phyloP scores from a whole-genome alignment of 2,888 invertebrate genomes.

The Netelia virgata region DNA sequence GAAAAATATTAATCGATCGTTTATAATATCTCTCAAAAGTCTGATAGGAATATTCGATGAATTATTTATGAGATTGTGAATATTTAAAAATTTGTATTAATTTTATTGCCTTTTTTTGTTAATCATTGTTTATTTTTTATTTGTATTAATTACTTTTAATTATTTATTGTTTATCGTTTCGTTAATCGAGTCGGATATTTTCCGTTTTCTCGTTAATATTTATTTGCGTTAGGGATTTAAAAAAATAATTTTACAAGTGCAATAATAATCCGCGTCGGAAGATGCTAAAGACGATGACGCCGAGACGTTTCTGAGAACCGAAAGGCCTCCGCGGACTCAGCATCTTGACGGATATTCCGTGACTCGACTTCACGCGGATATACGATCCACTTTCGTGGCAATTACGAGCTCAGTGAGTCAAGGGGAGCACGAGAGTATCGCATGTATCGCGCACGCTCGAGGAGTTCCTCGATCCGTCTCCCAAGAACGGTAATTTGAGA shows the following conservation, averaged over 20 bases:
- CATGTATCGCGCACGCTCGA: conserved; percentile 47
- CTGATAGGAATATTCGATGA: neutral
- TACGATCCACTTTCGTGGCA: conserved; percentile 66
- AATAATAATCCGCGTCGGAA: conserved; percentile 7
- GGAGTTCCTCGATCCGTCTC: neutral
- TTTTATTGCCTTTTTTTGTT: neutral
- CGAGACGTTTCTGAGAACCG: conserved; percentile 26
- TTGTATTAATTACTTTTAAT: too few relatives aligned
- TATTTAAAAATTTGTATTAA: neutral
- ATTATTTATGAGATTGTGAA: too few relatives aligned
- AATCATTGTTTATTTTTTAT: neutral
- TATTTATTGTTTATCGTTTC: too few relatives aligned
- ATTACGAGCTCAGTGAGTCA: conserved; percentile 59
- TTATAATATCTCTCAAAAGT: too few relatives aligned
- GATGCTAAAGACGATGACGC: conserved; percentile 33
- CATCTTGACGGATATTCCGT: conserved; percentile 56
- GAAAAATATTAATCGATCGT: neutral
- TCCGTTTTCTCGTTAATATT: neutral
- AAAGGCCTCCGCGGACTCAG: neutral
- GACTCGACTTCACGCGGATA: conserved; percentile 54
- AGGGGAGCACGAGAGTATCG: conserved; percentile 43
- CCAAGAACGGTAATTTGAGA: conserved; percentile 24
- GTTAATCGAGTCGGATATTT: neutral
- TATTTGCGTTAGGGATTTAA: neutral
- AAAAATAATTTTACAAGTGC: neutral